Conservation (phyloP, 2,888 invertebrate genomes). For the Brenthis daphne region DNA sequence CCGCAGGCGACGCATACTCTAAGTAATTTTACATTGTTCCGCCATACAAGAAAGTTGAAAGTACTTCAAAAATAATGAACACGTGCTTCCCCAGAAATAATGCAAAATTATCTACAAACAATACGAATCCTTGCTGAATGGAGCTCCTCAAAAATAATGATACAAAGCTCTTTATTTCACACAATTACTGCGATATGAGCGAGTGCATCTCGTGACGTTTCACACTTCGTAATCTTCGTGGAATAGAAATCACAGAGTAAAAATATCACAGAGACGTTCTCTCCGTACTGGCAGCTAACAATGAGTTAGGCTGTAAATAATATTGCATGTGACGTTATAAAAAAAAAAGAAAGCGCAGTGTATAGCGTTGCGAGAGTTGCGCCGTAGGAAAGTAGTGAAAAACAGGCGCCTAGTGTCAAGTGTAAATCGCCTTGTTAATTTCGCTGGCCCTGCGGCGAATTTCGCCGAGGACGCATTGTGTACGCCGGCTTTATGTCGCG, state of each 20-base stretch:
- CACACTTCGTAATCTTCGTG: conserved; percentile 52
- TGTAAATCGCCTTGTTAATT: conserved; percentile 84
- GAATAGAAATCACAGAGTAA: conserved; percentile 52
- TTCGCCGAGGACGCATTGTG: conserved; percentile 81
- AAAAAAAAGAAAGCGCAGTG: conserved; percentile 51
- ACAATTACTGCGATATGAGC: conserved; percentile 71
- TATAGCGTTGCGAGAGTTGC: conserved; percentile 52
- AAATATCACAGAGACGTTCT: conserved; percentile 31
- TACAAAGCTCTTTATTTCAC: conserved; percentile 75
- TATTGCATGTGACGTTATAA: conserved; percentile 47
- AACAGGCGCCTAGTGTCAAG: conserved; percentile 79
- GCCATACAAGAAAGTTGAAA: conserved; percentile 35
- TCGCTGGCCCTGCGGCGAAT: conserved; percentile 80
- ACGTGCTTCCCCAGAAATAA: conserved; percentile 44
- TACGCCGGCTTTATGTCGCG: conserved; percentile 79
- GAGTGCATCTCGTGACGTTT: conserved; percentile 56
- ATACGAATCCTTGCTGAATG: conserved; percentile 45
- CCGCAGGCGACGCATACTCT: conserved; percentile 48
- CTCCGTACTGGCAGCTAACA: conserved; percentile 41
- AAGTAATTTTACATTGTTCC: conserved; percentile 50
- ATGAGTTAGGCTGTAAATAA: conserved; percentile 39
- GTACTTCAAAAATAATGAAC: conserved; percentile 47
- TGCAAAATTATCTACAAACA: conserved; percentile 49
- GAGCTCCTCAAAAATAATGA: conserved; percentile 65
- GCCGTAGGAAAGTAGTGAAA: conserved; percentile 70